Evolutionary conservation across 1,140 invertebrate species (phyloP).

Genomic region (Ctenoplectra terminalis): DNA sequence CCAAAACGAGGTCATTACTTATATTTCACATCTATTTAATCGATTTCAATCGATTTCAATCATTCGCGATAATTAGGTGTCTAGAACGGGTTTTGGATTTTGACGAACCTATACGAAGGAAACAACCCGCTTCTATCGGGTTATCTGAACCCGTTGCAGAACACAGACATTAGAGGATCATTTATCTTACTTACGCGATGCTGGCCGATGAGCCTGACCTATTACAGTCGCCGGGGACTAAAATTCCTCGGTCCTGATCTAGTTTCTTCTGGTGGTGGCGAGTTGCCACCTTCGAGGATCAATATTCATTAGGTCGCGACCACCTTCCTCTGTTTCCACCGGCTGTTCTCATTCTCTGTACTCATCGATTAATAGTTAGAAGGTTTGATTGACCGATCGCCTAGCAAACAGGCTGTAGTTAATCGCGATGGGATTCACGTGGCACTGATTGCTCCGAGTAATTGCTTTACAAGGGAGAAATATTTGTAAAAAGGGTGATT

Average conservation of each 20-base stretch:
- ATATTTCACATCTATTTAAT: too few relatives aligned
- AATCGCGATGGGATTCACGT: conserved; percentile 26
- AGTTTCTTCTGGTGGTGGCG: conserved; percentile 34
- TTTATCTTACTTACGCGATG: conserved; percentile 68
- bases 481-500: background rate
- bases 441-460: background rate
- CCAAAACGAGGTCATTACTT: too few relatives aligned
- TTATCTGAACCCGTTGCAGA: conserved; percentile 53
- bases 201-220: conserved; percentile 62
- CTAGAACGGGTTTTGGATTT: background rate
- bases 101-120: conserved; percentile 23
- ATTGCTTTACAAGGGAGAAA: background rate
- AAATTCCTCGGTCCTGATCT: conserved; percentile 58
- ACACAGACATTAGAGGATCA: conserved; percentile 66
- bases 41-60: background rate
- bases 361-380: conserved; percentile 58
- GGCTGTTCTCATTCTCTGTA: conserved; percentile 17
- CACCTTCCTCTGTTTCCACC: background rate
- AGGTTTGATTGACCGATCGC: conserved; percentile 61
- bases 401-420: conserved; percentile 15
- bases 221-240: conserved; percentile 62
- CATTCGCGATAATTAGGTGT: background rate
- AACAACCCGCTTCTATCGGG: conserved; percentile 45
- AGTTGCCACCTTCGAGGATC: conserved; percentile 49
- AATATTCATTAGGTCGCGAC: conserved; percentile 65